Conservation (phyloP, 2,888 invertebrate genomes). For the Gonocerus acuteangulatus region DNA sequence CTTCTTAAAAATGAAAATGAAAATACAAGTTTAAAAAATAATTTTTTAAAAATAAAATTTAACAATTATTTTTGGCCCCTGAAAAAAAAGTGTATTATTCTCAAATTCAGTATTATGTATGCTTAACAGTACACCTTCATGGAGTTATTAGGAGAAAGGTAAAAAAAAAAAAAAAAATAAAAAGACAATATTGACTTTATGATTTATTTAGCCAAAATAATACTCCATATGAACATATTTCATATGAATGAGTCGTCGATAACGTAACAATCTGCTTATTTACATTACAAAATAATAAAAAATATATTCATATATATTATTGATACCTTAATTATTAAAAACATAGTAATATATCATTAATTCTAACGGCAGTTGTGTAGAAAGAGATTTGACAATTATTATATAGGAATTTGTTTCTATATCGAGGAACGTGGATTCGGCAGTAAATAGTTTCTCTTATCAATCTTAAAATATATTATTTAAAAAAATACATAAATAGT, state of each 20-base stretch:
- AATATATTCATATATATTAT: conserved; percentile 4
- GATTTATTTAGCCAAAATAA: conserved; percentile 35
- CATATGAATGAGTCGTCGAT: conserved; percentile 25
- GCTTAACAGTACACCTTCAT: too few species aligned
- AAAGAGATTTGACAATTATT: not conserved
- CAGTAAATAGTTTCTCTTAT: conserved; percentile 19
- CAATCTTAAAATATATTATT: not conserved
- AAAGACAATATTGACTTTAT: conserved; percentile 10
- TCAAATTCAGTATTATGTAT: too few species aligned
- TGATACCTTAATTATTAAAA: not conserved
- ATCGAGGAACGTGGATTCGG: conserved; percentile 26
- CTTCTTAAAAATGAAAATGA: too few species aligned
- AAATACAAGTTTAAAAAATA: too few species aligned
- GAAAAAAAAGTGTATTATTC: too few species aligned
- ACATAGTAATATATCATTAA: not conserved
- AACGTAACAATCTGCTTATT: conserved; percentile 32
- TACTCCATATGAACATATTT: conserved; percentile 21
- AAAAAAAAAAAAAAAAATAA: not conserved
- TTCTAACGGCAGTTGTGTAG: conserved; percentile 22
- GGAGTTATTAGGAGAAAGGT: not conserved
- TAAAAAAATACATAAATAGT: conserved; percentile 10
- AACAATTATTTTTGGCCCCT: too few species aligned
- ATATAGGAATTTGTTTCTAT: not conserved
- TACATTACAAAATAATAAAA: conserved; percentile 29
- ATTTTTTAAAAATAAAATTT: too few species aligned